Percentiles rank a stretch among this genome's conserved stretches.
phyloP scores from a whole-genome alignment of 2,797 vertebrate species.

The Acanthurus tractus region DNA sequence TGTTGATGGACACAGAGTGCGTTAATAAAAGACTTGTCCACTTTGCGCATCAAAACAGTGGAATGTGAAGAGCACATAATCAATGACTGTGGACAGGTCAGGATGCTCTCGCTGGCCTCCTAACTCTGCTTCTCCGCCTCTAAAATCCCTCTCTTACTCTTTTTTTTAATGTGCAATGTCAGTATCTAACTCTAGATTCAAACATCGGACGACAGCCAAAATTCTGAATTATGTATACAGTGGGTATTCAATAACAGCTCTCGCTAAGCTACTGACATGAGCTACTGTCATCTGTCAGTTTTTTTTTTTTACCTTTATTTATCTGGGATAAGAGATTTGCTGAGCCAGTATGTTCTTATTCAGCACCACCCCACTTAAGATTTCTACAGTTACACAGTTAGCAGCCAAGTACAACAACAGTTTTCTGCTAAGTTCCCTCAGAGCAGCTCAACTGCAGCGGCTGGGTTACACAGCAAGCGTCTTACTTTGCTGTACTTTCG shows the following conservation, averaged over 20 bases:
- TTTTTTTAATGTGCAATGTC: conserved; percentile 40
- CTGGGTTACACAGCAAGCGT: background rate
- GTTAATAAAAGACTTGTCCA: conserved; percentile 87
- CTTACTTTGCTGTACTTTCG: background rate
- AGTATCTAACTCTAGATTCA: conserved; percentile 31
- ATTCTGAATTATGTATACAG: conserved; percentile 39
- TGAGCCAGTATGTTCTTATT: conserved; percentile 46
- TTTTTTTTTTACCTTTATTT: conserved; percentile 46
- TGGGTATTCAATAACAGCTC: conserved; percentile 44
- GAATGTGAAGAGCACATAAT: conserved; percentile 82
- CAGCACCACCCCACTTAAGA: conserved; percentile 33
- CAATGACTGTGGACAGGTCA: conserved; percentile 79
- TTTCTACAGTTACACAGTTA: conserved; percentile 46
- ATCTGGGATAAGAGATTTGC: conserved; percentile 46
- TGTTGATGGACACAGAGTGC: conserved; percentile 87
- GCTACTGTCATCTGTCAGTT: conserved; percentile 24
- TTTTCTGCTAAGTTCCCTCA: conserved; percentile 2
- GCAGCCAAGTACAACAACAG: conserved; percentile 44
- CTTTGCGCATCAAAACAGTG: conserved; percentile 85
- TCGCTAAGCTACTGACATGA: conserved; percentile 30
- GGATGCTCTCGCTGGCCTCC: conserved; percentile 63
- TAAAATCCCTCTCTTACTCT: conserved; percentile 21
- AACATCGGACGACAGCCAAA: conserved; percentile 24
- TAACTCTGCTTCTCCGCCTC: conserved; percentile 23
- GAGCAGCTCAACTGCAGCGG: background rate